Evolutionary conservation across 2,113 vertebrate species (phyloP).

Genomic region (Aegithalos caudatus): DNA sequence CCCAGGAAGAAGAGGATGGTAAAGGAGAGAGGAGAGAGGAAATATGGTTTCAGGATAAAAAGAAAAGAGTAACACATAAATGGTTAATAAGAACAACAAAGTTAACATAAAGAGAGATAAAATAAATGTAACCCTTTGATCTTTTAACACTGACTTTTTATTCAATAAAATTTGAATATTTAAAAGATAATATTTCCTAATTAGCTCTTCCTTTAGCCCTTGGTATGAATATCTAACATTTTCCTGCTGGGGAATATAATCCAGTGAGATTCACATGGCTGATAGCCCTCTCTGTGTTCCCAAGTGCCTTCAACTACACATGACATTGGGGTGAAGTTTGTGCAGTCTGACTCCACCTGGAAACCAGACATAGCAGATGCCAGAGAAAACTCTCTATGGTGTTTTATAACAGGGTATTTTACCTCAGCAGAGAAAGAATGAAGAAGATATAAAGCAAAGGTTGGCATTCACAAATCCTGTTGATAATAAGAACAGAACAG

Average conservation of each 20-base stretch:
- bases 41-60: background rate
- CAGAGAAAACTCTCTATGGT: background rate
- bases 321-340: background rate
- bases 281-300: background rate
- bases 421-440: background rate
- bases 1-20: background rate
- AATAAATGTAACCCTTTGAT: constrained; percentile 4
- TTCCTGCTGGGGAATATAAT: background rate
- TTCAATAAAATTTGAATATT: constrained; percentile 14
- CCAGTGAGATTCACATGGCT: background rate
- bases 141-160: background rate
- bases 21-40: background rate
- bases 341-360: background rate
- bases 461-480: background rate
- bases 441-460: background rate
- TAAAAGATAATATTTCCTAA: constrained; percentile 23
- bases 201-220: constrained; percentile 15
- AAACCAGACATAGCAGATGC: background rate
- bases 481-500: fast-evolving
- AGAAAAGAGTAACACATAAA: background rate
- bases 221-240: background rate
- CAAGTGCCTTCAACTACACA: fast-evolving
- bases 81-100: background rate
- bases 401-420: background rate
- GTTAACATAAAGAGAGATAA: background rate